Percentiles rank a stretch among this genome's conserved stretches.
phyloP scores from a whole-genome alignment of 2,888 invertebrate species.

The Diaperis boleti region DNA sequence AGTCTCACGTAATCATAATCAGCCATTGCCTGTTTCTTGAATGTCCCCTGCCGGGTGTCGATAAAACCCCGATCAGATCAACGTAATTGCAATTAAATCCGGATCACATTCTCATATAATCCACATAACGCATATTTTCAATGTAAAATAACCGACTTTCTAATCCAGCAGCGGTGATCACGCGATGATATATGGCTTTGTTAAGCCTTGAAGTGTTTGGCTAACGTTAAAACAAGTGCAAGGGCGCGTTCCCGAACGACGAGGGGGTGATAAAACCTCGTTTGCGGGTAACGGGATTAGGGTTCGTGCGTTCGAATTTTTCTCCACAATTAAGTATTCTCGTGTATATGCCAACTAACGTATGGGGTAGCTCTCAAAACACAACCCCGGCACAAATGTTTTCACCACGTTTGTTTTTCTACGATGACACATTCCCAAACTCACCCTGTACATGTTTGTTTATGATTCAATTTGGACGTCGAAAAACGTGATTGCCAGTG shows the following conservation, averaged over 20 bases:
- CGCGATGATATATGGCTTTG: constrained; percentile 23
- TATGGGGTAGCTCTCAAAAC: no score
- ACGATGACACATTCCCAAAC: no score
- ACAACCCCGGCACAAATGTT: background rate
- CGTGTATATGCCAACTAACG: no score
- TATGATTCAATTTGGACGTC: background rate
- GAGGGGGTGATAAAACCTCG: constrained; percentile 30
- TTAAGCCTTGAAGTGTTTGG: constrained; percentile 37
- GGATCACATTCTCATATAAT: no score
- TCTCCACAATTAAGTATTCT: background rate
- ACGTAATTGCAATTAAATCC: no score
- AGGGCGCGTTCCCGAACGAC: constrained; percentile 23
- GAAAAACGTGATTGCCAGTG: background rate
- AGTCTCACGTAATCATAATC: no score
- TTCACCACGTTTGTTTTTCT: background rate
- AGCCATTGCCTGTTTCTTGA: no score
- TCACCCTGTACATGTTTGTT: no score
- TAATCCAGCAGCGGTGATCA: constrained; percentile 16
- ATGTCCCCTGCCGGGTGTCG: no score
- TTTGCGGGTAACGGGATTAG: constrained; percentile 14
- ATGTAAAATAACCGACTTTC: constrained; percentile 28
- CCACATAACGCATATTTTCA: constrained; percentile 25
- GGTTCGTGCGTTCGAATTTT: constrained; percentile 2
- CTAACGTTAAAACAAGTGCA: constrained; percentile 29
- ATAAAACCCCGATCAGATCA: no score